These are phyloP conservation scores for Micronycteris hirsuta DNA, from an alignment of 2,113 vertebrate species.

Conservation along the genomic window DNA sequence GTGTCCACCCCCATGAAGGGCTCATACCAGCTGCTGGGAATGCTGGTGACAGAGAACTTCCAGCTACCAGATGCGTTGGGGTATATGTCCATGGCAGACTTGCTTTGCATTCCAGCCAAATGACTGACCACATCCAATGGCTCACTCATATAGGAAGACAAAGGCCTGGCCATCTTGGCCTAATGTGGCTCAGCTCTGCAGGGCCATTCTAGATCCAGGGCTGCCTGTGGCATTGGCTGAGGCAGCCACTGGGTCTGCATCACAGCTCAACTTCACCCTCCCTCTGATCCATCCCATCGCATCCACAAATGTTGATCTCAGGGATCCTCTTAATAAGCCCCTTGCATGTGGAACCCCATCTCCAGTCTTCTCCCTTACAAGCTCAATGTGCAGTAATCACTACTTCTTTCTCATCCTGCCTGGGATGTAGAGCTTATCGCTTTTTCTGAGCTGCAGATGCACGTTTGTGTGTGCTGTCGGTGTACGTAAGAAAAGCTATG, in stretches of 20 bases:
- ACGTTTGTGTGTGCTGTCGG: not conserved
- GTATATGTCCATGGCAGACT: not conserved
- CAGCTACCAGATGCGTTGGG: rapidly evolving
- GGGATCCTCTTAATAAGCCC: not conserved
- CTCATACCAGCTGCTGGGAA: not conserved
- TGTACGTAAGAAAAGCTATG: not conserved
- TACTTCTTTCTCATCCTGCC: not conserved
- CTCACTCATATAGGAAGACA: not conserved
- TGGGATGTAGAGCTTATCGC: not conserved
- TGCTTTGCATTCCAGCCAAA: not conserved
- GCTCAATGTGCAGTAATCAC: not conserved
- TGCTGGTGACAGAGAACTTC: not conserved
- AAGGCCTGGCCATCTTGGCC: not conserved
- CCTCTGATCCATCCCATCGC: too few relatives aligned
- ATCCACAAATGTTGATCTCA: not conserved
- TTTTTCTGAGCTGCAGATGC: not conserved
- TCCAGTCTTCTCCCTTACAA: not conserved
- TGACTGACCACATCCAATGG: not conserved
- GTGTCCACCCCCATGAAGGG: not conserved
- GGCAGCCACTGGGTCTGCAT: not conserved
- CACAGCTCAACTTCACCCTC: not conserved
- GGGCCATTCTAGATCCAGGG: not conserved
- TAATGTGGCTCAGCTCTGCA: not conserved
- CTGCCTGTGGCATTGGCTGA: not conserved
- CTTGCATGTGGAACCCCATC: too few relatives aligned